A percentile compares a stretch with the other conserved stretches of the same genome.
These are phyloP conservation scores for Spea hammondii DNA, from an alignment of 2,797 vertebrate species.

Conservation along the genomic window DNA sequence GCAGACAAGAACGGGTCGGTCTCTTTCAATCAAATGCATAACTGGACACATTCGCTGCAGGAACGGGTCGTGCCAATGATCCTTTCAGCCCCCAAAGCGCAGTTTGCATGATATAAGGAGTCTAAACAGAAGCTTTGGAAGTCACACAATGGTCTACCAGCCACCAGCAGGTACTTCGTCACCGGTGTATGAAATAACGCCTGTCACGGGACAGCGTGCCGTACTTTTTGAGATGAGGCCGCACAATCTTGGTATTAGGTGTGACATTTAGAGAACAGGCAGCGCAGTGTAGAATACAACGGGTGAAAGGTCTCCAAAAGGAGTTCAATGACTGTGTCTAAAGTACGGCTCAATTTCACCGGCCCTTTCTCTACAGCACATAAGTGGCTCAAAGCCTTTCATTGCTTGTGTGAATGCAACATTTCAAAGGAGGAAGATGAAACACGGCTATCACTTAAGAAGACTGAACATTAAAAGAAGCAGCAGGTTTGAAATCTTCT, in stretches of 20 bases:
- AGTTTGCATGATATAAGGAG: no score
- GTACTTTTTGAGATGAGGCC: constrained; percentile 2
- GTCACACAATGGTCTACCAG: no score
- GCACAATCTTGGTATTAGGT: constrained; percentile 6
- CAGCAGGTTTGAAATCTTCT: neutral
- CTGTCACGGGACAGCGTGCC: neutral
- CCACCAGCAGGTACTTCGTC: neutral
- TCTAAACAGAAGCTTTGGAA: no score
- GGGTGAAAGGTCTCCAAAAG: constrained; percentile 4
- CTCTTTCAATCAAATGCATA: no score
- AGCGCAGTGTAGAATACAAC: constrained; percentile 16
- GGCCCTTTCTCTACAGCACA: neutral
- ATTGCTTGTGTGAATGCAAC: neutral
- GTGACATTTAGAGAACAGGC: constrained; percentile 35
- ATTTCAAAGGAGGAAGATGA: neutral
- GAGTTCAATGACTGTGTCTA: neutral
- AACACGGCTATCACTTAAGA: neutral
- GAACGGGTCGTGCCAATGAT: no score
- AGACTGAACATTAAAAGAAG: neutral
- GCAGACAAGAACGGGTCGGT: no score
- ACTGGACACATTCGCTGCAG: no score
- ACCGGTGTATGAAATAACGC: neutral
- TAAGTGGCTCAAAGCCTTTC: neutral
- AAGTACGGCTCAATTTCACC: neutral
- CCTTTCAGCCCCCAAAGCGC: no score